Percentiles rank a stretch among this genome's conserved stretches.
phyloP scores from a whole-genome alignment of 2,888 invertebrate species.

The Coronaproctus castanopsis region DNA sequence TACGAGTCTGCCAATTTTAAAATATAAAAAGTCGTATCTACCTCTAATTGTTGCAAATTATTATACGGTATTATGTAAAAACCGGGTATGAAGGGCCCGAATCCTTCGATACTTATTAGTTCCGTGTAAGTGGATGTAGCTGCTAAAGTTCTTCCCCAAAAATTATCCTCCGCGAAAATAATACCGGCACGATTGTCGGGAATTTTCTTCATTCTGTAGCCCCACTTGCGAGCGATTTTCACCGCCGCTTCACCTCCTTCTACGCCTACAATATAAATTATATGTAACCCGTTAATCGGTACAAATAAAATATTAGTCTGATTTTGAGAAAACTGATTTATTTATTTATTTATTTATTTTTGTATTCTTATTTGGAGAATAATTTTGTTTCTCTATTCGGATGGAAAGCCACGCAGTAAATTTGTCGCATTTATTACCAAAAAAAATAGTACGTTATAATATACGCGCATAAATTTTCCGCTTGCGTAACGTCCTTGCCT shows the following conservation, averaged over 20 bases:
- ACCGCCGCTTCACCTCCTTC: constrained; percentile 88
- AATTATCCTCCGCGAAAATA: constrained; percentile 77
- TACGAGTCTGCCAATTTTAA: background rate
- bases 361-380: too few species aligned
- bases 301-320: too few species aligned
- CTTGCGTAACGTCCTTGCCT: too few species aligned
- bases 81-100: constrained; percentile 86
- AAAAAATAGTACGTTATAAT: too few species aligned
- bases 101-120: constrained; percentile 59
- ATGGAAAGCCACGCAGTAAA: too few species aligned
- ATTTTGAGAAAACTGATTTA: too few species aligned
- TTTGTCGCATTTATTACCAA: too few species aligned
- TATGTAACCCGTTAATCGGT: too few species aligned
- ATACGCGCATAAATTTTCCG: too few species aligned
- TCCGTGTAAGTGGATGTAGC: constrained; percentile 81
- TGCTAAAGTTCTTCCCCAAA: constrained; percentile 84
- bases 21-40: constrained; percentile 24
- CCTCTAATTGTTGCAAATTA: constrained; percentile 59
- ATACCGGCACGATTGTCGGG: constrained; percentile 66
- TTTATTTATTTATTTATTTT: too few species aligned
- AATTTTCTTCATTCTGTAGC: constrained; percentile 66
- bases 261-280: constrained; percentile 38
- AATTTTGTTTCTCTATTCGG: too few species aligned
- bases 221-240: constrained; percentile 87
- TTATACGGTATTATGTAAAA: constrained; percentile 71